phyloP scores from a whole-genome alignment of 2,888 invertebrate genomes.

The Ornithoptera alexandrae region DNA sequence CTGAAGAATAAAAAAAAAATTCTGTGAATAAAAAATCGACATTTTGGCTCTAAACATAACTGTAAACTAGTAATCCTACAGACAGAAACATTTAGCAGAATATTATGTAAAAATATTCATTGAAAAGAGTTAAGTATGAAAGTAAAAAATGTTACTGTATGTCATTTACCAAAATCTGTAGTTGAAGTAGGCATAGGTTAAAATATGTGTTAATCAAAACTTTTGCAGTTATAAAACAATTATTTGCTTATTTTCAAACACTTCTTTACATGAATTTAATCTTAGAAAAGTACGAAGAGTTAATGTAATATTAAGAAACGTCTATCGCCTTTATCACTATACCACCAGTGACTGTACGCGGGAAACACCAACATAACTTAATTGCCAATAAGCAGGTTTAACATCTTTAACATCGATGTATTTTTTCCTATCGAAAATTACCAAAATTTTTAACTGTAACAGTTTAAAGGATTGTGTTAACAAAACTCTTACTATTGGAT shows the following conservation, averaged over 20 bases:
- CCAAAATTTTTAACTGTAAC: not conserved
- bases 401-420: conserved; percentile 27
- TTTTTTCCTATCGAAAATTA: conserved; percentile 14
- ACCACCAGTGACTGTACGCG: conserved; percentile 9
- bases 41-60: too few relatives aligned
- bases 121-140: too few relatives aligned
- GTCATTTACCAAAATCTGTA: too few relatives aligned
- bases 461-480: conserved; percentile 7
- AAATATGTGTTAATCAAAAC: too few relatives aligned
- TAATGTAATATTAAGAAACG: not conserved
- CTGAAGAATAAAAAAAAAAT: not conserved
- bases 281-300: not conserved
- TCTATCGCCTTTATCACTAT: not conserved
- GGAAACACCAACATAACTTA: conserved; percentile 13
- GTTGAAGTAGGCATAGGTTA: too few relatives aligned
- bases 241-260: too few relatives aligned
- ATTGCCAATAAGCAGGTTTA: conserved; percentile 26
- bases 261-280: too few relatives aligned
- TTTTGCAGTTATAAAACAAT: too few relatives aligned
- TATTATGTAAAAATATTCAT: not conserved
- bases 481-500: conserved; percentile 20
- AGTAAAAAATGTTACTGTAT: too few relatives aligned
- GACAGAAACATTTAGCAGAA: not conserved
- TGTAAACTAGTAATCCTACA: too few relatives aligned
- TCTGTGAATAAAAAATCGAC: not conserved